phyloP scores from a whole-genome alignment of 2,797 vertebrate genomes.

The Neopelma chrysocephalum region DNA sequence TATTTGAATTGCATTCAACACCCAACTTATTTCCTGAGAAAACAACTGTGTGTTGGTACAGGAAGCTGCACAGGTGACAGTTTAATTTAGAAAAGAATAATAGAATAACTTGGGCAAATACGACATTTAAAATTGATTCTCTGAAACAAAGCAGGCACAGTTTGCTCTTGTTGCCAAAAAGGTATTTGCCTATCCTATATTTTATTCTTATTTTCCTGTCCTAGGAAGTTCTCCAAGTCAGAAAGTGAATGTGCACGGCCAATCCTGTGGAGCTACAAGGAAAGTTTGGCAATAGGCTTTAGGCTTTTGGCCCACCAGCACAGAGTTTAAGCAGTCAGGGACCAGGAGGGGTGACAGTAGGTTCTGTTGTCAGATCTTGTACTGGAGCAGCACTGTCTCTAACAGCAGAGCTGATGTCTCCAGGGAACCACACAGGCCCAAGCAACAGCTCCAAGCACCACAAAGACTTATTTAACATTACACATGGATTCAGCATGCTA shows the following conservation, averaged over 20 bases:
- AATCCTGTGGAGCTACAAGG: not conserved
- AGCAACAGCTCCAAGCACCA: not conserved
- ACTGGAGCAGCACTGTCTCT: not conserved
- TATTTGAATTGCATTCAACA: not conserved
- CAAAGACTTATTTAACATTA: not conserved
- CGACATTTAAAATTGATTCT: not conserved
- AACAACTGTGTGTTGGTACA: not conserved
- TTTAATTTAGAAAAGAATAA: constrained; percentile 24
- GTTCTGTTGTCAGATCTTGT: not conserved
- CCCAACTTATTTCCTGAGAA: not conserved
- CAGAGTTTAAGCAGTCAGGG: fast-evolving
- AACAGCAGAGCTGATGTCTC: not conserved
- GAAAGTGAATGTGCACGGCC: not conserved
- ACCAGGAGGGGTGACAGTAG: not conserved
- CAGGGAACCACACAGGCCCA: not conserved
- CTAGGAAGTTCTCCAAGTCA: not conserved
- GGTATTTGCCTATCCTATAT: not conserved
- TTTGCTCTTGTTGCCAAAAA: not conserved
- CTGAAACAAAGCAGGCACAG: not conserved
- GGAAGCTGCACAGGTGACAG: constrained; percentile 13
- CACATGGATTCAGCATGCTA: not conserved
- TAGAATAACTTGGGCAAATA: not conserved
- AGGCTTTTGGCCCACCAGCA: not conserved
- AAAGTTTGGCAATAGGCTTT: not conserved
- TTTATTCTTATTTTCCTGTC: not conserved